Conservation (phyloP, 2,797 vertebrate genomes). For the Harpagifer antarcticus region DNA sequence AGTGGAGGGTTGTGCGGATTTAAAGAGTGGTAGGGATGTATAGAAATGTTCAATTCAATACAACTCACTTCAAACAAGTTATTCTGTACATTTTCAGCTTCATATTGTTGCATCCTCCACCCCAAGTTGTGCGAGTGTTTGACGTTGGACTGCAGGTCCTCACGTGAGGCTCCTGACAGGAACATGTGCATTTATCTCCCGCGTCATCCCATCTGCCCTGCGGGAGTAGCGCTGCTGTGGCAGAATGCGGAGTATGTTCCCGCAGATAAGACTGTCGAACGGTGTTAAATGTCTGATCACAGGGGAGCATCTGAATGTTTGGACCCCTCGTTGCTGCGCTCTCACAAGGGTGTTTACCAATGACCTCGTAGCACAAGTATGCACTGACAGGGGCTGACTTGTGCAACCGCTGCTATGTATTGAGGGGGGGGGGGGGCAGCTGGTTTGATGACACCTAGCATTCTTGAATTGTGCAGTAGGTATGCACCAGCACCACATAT, state of each 20-base stretch:
- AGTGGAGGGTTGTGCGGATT: too few species aligned
- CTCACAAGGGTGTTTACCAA: slow-evolving; percentile 64
- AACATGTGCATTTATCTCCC: slow-evolving; percentile 57
- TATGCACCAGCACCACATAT: slow-evolving; percentile 13
- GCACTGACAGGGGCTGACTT: slow-evolving; percentile 52
- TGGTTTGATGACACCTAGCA: slow-evolving; percentile 43
- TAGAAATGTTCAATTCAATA: not conserved
- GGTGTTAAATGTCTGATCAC: slow-evolving; percentile 58
- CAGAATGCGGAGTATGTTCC: slow-evolving; percentile 62
- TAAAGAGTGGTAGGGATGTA: too few species aligned
- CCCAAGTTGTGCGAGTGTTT: slow-evolving; percentile 1
- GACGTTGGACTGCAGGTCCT: not conserved
- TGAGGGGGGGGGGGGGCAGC: slow-evolving; percentile 29
- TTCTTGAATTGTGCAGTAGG: slow-evolving; percentile 51
- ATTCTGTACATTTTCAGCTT: not conserved
- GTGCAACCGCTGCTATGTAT: slow-evolving; percentile 56
- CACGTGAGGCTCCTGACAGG: slow-evolving; percentile 39
- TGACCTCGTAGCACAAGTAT: slow-evolving; percentile 65
- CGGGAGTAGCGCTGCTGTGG: slow-evolving; percentile 42
- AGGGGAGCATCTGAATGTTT: slow-evolving; percentile 44
- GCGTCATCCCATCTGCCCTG: slow-evolving; percentile 35
- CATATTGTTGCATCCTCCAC: too few species aligned
- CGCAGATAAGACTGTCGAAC: slow-evolving; percentile 49
- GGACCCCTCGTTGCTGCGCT: slow-evolving; percentile 46
- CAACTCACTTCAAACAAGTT: not conserved